phyloP scores from a whole-genome alignment of 2,888 invertebrate species.

The Junonia oenone region DNA sequence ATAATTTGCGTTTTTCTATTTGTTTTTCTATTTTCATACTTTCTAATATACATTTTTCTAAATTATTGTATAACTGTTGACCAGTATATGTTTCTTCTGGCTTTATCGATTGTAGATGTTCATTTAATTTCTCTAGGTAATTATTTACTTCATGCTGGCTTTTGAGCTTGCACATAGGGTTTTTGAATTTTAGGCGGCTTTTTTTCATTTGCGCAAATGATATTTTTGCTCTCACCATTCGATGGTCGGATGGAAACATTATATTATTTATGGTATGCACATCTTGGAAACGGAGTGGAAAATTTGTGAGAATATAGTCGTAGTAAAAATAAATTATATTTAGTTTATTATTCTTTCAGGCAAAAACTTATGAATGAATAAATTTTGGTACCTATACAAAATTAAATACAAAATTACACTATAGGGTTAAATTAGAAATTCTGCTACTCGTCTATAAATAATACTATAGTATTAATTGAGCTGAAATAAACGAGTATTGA shows the following conservation, averaged over 20 bases:
- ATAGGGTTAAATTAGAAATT: too few species aligned
- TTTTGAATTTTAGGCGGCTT: neutral
- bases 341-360: too few species aligned
- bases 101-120: neutral
- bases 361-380: too few species aligned
- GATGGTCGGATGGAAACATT: neutral
- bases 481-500: too few species aligned
- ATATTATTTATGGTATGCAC: neutral
- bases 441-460: too few species aligned
- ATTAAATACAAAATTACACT: too few species aligned
- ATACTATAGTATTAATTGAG: too few species aligned
- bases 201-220: neutral
- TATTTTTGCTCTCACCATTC: neutral
- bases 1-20: neutral
- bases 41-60: too few species aligned
- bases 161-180: neutral
- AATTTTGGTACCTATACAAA: too few species aligned
- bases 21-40: neutral
- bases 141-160: neutral
- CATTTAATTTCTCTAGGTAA: neutral
- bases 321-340: too few species aligned
- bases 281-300: neutral
- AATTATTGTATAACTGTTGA: neutral
- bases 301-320: neutral
- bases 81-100: neutral